Percentiles rank a stretch among this genome's conserved stretches.
These are phyloP conservation scores for Nomada lathburiana DNA, from an alignment of 2,888 invertebrate genomes.

Conservation along the genomic window DNA sequence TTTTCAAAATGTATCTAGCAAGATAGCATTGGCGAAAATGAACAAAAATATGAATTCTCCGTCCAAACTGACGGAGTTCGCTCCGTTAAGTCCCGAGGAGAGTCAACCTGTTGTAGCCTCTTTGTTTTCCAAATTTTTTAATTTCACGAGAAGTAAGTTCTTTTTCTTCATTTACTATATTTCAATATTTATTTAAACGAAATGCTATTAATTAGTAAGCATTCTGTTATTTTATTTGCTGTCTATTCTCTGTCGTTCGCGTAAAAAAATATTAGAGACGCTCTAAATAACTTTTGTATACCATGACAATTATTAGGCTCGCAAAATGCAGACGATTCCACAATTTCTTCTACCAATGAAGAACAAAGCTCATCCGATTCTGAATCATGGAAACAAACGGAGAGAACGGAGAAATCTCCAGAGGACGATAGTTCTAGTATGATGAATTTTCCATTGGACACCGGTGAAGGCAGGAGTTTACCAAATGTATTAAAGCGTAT, in stretches of 20 bases:
- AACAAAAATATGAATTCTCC: constrained; percentile 88
- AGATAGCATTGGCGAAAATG: constrained; percentile 80
- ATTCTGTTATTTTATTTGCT: not conserved
- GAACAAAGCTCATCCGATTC: constrained; percentile 80
- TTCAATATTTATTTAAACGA: not conserved
- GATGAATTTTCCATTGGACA: constrained; percentile 85
- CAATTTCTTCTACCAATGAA: constrained; percentile 75
- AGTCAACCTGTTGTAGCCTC: constrained; percentile 90
- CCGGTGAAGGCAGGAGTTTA: constrained; percentile 91
- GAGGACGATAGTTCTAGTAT: constrained; percentile 77
- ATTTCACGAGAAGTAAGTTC: constrained; percentile 86
- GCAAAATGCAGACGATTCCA: constrained; percentile 61
- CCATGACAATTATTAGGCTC: constrained; percentile 54
- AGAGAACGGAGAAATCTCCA: constrained; percentile 76
- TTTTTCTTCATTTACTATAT: not conserved
- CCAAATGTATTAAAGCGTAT: constrained; percentile 95
- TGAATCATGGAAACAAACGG: constrained; percentile 77
- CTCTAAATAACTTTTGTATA: not conserved
- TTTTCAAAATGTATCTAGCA: constrained; percentile 46
- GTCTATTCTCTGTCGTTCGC: not conserved
- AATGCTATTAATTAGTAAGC: not conserved
- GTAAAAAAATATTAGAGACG: not conserved
- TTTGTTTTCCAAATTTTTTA: constrained; percentile 91
- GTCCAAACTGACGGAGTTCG: constrained; percentile 91
- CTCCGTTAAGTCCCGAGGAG: constrained; percentile 91